phyloP scores from a whole-genome alignment of 2,113 vertebrate genomes.

The Hiodon alosoides region DNA sequence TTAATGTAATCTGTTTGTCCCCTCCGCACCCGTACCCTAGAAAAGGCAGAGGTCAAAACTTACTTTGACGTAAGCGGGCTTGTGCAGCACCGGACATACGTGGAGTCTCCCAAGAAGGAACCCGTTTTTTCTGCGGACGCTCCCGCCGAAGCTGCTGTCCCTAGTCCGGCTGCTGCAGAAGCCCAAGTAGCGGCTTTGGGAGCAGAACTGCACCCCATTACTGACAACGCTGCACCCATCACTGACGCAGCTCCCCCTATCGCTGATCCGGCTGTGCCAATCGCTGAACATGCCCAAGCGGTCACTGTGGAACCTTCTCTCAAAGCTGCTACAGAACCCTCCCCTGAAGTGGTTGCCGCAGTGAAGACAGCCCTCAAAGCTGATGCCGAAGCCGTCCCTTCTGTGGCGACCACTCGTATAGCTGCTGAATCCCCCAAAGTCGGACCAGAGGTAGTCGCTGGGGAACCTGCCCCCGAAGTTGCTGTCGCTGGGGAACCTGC shows the following conservation, averaged over 20 bases:
- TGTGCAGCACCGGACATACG: slow-evolving; percentile 51
- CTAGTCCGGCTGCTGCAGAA: not conserved
- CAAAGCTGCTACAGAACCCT: not conserved
- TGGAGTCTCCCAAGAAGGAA: slow-evolving; percentile 41
- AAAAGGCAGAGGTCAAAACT: slow-evolving; percentile 48
- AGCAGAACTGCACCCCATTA: not conserved
- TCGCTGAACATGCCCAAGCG: not conserved
- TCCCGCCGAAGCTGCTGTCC: slow-evolving; percentile 25
- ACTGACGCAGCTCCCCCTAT: not conserved
- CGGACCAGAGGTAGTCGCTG: not conserved
- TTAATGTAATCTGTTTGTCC: slow-evolving; percentile 46
- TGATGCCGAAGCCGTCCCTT: slow-evolving; percentile 2
- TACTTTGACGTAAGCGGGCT: slow-evolving; percentile 64
- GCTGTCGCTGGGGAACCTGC: too few relatives aligned
- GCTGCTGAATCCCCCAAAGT: slow-evolving; percentile 8
- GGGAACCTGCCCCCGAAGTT: too few relatives aligned
- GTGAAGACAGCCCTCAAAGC: not conserved
- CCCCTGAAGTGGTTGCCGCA: not conserved
- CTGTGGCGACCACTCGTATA: not conserved
- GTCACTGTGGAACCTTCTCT: slow-evolving; percentile 5
- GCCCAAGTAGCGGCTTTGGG: slow-evolving; percentile 6
- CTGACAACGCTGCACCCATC: not conserved
- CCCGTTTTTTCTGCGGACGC: not conserved
- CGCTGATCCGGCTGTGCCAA: not conserved
- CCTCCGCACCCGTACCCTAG: slow-evolving; percentile 39